phyloP scores from a whole-genome alignment of 2,888 invertebrate genomes.

The Plagiodera versicolora region DNA sequence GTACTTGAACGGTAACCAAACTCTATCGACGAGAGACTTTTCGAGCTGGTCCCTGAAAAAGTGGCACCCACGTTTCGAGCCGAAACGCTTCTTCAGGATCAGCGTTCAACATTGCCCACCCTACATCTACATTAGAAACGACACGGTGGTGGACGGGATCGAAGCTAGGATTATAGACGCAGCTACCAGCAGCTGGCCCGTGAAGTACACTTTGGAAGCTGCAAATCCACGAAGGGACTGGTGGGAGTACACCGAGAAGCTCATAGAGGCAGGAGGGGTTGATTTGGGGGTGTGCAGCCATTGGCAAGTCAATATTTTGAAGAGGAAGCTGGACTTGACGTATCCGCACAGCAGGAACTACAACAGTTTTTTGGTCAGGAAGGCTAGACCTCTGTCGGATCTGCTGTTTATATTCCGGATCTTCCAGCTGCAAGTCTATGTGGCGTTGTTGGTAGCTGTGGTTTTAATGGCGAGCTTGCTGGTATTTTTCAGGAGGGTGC shows the following conservation, averaged over 20 bases:
- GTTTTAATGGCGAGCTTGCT: background rate
- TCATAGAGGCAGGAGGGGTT: slow-evolving; percentile 24
- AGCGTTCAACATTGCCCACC: slow-evolving; percentile 35
- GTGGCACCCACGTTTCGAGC: slow-evolving; percentile 5
- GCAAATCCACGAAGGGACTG: slow-evolving; percentile 14
- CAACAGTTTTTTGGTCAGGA: slow-evolving; percentile 42
- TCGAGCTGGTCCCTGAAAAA: background rate
- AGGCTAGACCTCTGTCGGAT: slow-evolving; percentile 38
- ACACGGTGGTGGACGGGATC: slow-evolving; percentile 23
- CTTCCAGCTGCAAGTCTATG: slow-evolving; percentile 23
- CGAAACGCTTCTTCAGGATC: slow-evolving; percentile 12
- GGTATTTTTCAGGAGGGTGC: background rate
- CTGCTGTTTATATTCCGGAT: slow-evolving; percentile 39
- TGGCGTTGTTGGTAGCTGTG: slow-evolving; percentile 4
- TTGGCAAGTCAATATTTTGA: slow-evolving; percentile 23
- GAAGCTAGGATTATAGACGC: slow-evolving; percentile 35
- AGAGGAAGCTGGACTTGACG: slow-evolving; percentile 29
- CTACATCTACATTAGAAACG: slow-evolving; percentile 25
- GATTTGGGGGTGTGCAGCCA: slow-evolving; percentile 41
- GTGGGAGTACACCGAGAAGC: slow-evolving; percentile 23
- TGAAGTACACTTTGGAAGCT: slow-evolving; percentile 20
- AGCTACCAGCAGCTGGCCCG: slow-evolving; percentile 31
- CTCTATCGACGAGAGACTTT: background rate
- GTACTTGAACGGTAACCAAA: background rate
- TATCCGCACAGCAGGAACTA: slow-evolving; percentile 36